Evolutionary conservation across 2,797 vertebrate genomes (phyloP).

Genomic region (Spinibarbus caldwelli): DNA sequence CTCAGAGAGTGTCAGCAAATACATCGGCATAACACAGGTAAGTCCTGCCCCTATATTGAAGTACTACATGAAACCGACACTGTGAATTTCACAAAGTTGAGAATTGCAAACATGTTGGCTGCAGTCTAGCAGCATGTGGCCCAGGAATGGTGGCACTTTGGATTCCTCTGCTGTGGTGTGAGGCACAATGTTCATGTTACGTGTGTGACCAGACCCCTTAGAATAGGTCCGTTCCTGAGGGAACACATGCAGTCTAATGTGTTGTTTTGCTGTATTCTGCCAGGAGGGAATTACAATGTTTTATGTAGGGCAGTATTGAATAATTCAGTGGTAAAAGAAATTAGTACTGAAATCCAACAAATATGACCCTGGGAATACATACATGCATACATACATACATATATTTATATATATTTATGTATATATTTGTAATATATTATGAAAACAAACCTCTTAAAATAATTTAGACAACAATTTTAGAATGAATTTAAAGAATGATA

Average conservation of each 20-base stretch:
- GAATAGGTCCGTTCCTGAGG: conserved; percentile 1
- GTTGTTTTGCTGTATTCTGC: background rate
- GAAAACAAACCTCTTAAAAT: background rate
- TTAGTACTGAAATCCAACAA: no score
- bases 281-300: background rate
- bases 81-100: background rate
- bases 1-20: conserved; percentile 85
- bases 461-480: background rate
- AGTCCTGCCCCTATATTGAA: conserved; percentile 22
- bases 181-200: background rate
- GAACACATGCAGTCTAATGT: background rate
- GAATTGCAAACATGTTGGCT: background rate
- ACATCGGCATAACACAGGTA: conserved; percentile 85
- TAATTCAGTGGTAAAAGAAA: background rate
- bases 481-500: background rate
- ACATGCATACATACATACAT: no score
- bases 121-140: background rate
- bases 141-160: background rate
- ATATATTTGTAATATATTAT: background rate
- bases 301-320: background rate
- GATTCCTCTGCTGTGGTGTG: background rate
- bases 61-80: background rate
- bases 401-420: no score
- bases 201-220: background rate
- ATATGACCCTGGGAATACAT: background rate